A percentile compares a stretch with the other conserved stretches of the same genome.
Conservation (phyloP, 2,888 invertebrate species). For the Sminthurides aquaticus region DNA sequence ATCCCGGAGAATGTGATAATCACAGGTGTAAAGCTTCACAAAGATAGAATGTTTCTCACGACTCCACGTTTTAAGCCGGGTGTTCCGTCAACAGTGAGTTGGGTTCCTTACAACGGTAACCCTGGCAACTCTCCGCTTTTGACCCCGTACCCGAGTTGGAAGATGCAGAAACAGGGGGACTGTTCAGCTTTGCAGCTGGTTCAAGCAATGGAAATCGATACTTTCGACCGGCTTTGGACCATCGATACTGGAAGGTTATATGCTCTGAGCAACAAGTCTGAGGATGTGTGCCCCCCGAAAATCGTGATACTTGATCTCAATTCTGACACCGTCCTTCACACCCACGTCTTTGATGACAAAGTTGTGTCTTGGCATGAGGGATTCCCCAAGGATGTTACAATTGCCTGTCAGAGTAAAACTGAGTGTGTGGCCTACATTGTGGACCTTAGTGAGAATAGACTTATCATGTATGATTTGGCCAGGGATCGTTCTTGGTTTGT, state of each 20-base stretch:
- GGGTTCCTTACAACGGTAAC: slow-evolving; percentile 5
- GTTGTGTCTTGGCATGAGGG: slow-evolving; percentile 10
- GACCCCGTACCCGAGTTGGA: not conserved
- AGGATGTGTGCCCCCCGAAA: slow-evolving; percentile 11
- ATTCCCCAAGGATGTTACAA: slow-evolving; percentile 15
- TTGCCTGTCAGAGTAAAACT: not conserved
- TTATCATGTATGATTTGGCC: slow-evolving; percentile 9
- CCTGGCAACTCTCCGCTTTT: not conserved
- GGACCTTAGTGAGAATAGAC: slow-evolving; percentile 1
- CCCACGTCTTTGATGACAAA: slow-evolving; percentile 7
- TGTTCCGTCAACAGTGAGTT: slow-evolving; percentile 10
- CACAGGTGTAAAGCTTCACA: slow-evolving; percentile 8
- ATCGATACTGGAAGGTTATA: slow-evolving; percentile 13
- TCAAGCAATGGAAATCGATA: slow-evolving; percentile 6
- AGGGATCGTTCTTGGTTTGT: slow-evolving; percentile 6
- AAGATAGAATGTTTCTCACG: slow-evolving; percentile 15
- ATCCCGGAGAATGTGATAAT: slow-evolving; percentile 14
- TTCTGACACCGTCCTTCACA: not conserved
- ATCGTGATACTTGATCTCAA: slow-evolving; percentile 8
- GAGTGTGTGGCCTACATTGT: slow-evolving; percentile 11
- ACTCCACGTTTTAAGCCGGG: slow-evolving; percentile 11
- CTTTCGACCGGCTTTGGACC: slow-evolving; percentile 6
- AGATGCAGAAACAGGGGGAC: not conserved
- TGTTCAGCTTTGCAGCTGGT: slow-evolving; percentile 4
- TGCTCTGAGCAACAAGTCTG: slow-evolving; percentile 3